Evolutionary conservation across 2,797 vertebrate genomes (phyloP), one percentile per base, ranked within the genome.

Genomic region (Myotis planiceps): DNA sequence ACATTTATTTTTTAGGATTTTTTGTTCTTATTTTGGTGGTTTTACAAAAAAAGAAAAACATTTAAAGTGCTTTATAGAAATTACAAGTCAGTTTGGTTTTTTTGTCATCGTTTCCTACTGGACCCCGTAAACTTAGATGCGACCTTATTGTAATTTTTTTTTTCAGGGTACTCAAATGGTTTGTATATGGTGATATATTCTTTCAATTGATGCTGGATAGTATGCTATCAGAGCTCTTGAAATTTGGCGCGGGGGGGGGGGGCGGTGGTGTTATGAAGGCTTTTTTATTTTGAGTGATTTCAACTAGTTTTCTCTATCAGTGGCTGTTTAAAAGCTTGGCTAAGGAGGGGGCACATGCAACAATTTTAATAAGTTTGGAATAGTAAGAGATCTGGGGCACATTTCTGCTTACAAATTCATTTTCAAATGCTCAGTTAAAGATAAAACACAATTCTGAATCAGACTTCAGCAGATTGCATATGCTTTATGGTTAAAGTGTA

Each of bases 271-370:
- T 66, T 94, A 42, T 32, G 39, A 88, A 96, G 42, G 29, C 27
- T 92, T 90, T 79, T 78, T 95, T 95, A 78, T 81, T 86, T 92
- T 92, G 65, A 91, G 71, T 84, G 69, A 95, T 79, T 94, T 92
- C 18, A 49, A 53, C 16, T 3, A 45, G 5, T 90, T 96, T 89
- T 88, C 32, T 93, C 34, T 34, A 37, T 51, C 2, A 37, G 34
- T 87, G 45, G 5, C 51, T 83, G 8, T 93, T 96, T 79, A 82
- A 84, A 95, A 88, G 27, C 39, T 89, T 93, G 75, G 39, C 63
- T 65, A 42, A 92, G 32, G 32, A 69, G 14, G 27, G 21, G n/a
- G 21, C 45, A 37, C 6, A 34, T 55, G 68, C 13, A 88, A 27
- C 10, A 14, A 45, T 94, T 95, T 87, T 80, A 68, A 12, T 92